Evolutionary conservation across 1,140 invertebrate genomes (phyloP), one percentile per base, ranked within the genome.

Genomic region (Sarcophaga bullata): DNA sequence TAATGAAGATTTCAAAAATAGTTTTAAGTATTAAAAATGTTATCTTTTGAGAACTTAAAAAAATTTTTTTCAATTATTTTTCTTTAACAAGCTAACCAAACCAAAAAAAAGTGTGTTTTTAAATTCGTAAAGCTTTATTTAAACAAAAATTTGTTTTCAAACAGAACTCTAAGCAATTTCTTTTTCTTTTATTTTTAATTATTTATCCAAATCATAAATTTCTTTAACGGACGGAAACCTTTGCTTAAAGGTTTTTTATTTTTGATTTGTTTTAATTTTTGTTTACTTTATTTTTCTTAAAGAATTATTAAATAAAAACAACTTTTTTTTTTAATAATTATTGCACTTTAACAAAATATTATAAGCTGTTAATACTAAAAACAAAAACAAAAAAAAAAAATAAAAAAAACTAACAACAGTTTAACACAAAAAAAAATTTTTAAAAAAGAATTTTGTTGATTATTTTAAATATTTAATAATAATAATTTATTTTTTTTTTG

Each of bases 401-500:
- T 50, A 10, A 10, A 52, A 52, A 52, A 52, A 52, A 10, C 13
- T 13, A 10, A 52, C 13, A 52, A 52, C 13, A 6, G 6, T 73
- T 25, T 19, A 46, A 46, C 46, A 9, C 47, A 73, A 46, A 73
- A 73, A 46, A 37, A 13, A 46, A 73, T 73, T 13, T 46, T 15
- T 46, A 73, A 73, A 73, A 73, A 11, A 1, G 25, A 13, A 73
- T 46, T 73, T 47, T 78, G 8, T 9, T 78, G 50, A 78, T 19
- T 78, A 78, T 78, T 76, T 78, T 78, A 50, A 52, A 50, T 78
- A 19, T 7, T 68, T 68, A 13, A 13, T 68, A 76, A 49, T 86
- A 86, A 87, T 86, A n/a, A n/a, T n/a, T n/a, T n/a, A n/a, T n/a
- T n/a, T n/a, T 88, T 85, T 68, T 84, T 25, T 62, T 54, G 49